Base-by-base conservation (phyloP, 2,113 vertebrate species). In the Dasypus novemcinctus region DNA sequence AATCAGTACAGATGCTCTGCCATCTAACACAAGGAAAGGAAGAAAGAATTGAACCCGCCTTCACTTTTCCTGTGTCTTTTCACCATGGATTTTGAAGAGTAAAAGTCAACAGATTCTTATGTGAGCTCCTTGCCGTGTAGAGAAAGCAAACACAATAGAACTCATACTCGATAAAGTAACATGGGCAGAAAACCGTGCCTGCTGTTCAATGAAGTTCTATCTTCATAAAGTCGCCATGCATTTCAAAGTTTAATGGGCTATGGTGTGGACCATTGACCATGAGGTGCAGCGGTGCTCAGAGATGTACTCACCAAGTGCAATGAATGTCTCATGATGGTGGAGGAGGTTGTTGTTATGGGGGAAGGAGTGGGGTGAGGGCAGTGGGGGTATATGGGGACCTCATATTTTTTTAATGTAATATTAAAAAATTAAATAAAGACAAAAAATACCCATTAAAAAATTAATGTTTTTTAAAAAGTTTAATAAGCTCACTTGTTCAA, bases 401-500 rank as follows among this genome's bases (percentile, higher is more conserved):
- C n/a, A n/a, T n/a, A n/a, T n/a, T n/a, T n/a, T n/a, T n/a, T n/a
- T n/a, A n/a, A n/a, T n/a, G n/a, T n/a, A n/a, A n/a, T n/a, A n/a
- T n/a, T n/a, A n/a, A n/a, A n/a, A n/a, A n/a, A n/a, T n/a, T n/a
- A n/a, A n/a, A n/a, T n/a, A n/a, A n/a, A n/a, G n/a, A n/a, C n/a
- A n/a, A n/a, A n/a, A n/a, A n/a, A n/a, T n/a, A n/a, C n/a, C n/a
- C n/a, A n/a, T n/a, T n/a, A n/a, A n/a, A n/a, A n/a, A n/a, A n/a
- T n/a, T n/a, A n/a, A n/a, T n/a, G n/a, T n/a, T n/a, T n/a, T n/a
- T n/a, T n/a, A n/a, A n/a, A n/a, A n/a, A n/a, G n/a, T n/a, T 94
- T 78, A 92, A 88, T 43, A 83, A 95, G 17, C 87, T 87, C 38
- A 68, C 85, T 80, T 92, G 76, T 93, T 94, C 5, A 12, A 95